Evolutionary conservation across 2,113 vertebrate species (phyloP), one percentile per base, ranked within the genome.

Genomic region (Nyctibius bracteatus): DNA sequence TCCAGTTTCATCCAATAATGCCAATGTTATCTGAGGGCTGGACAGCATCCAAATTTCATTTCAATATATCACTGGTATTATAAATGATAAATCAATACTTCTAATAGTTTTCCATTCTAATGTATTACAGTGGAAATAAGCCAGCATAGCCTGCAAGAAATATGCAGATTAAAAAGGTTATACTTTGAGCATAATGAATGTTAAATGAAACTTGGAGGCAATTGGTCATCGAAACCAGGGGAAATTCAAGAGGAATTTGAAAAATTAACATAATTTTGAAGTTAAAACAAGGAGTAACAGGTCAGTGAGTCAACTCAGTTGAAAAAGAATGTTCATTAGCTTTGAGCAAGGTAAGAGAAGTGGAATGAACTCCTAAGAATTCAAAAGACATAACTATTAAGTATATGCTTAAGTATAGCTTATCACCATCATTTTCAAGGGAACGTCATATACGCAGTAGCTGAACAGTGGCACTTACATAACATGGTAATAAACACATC

Each of bases 21-120:
- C 86, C 95, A 95, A 75, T 93, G 97, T 96, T 98, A 98, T 97
- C 94, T 87, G 95, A 95, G 77, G 86, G 85, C 95, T 98, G 98
- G 98, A 98, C 57, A 35, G 49, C 93, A 92, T 98, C 98, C 98
- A 98, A 95, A 95, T 97, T 97, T 97, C 94, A 98, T 98, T 98
- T 98, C 98, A 97, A 98, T 98, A 98, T 94, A 97, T 98, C 98
- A 98, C 97, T 78, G 79, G 86, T 97, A 97, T 98, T 98, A 98
- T 97, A 98, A 98, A 99, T 98, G 98, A 98, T 98, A 98, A 99
- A 99, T 99, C 99, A 98, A 99, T 99, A 98, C 94, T 98, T 98
- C 97, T 98, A 98, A 98, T 98, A 98, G 97, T 98, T 98, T 97
- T 97, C 96, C 91, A 96, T 98, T 98, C 97, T 98, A 98, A 98